phyloP scores from a whole-genome alignment of 1,140 invertebrate genomes.

The Nasonia longicornis region DNA sequence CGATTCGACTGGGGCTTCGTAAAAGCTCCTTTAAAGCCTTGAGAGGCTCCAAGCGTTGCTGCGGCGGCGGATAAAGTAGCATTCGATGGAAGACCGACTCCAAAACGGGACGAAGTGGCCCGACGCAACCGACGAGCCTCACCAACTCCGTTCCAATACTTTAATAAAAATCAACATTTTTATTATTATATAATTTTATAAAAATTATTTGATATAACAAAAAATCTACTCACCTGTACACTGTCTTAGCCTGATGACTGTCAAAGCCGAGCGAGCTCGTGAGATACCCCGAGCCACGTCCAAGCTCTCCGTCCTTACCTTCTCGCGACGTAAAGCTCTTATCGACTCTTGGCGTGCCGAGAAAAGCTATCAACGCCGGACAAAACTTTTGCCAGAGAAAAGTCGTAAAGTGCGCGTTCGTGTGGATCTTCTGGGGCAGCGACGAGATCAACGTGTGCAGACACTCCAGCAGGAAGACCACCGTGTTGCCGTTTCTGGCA shows the following conservation, averaged over 20 bases:
- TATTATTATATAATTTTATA: conserved; percentile 24
- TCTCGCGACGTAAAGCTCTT: conserved; percentile 78
- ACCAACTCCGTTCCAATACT: conserved; percentile 91
- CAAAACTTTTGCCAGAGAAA: conserved; percentile 94
- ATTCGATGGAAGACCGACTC: conserved; percentile 94
- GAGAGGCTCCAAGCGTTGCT: conserved; percentile 86
- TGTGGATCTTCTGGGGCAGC: conserved; percentile 83
- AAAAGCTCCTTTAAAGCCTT: conserved; percentile 84
- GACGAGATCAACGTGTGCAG: conserved; percentile 86
- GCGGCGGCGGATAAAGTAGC: conserved; percentile 86
- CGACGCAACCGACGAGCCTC: conserved; percentile 85
- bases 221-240: conserved; percentile 78
- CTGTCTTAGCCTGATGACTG: conserved; percentile 84
- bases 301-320: conserved; percentile 71
- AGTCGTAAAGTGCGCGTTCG: conserved; percentile 85
- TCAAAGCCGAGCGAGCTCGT: conserved; percentile 81
- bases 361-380: conserved; percentile 86
- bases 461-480: conserved; percentile 87
- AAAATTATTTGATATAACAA: not conserved
- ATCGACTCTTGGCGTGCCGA: conserved; percentile 84
- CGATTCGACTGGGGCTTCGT: conserved; percentile 77
- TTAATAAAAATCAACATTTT: conserved; percentile 38
- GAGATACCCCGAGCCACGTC: conserved; percentile 79
- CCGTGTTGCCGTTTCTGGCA: conserved; percentile 74
- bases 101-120: conserved; percentile 86